These are phyloP conservation scores for Cavia aperea DNA, from an alignment of 2,113 vertebrate species.

Conservation along the genomic window DNA sequence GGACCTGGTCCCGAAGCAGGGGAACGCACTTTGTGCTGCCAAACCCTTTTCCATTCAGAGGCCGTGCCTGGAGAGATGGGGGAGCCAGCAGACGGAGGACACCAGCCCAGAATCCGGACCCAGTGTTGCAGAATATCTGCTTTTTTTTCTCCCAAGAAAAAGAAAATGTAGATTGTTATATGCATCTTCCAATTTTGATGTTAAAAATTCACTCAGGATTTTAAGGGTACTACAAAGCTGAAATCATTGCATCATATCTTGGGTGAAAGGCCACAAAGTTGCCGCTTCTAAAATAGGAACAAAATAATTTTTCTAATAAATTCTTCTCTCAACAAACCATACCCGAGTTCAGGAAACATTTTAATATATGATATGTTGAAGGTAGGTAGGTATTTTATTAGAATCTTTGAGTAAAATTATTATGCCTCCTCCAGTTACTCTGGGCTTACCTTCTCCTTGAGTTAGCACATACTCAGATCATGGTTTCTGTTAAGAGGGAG, in stretches of 20 bases:
- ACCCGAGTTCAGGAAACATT: background rate
- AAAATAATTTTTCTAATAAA: background rate
- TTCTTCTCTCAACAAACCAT: background rate
- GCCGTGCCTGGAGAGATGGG: no score
- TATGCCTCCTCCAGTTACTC: background rate
- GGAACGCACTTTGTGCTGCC: background rate
- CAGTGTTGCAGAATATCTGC: background rate
- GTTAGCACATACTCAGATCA: background rate
- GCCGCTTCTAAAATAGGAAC: background rate
- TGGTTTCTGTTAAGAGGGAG: background rate
- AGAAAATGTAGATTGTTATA: background rate
- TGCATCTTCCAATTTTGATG: background rate
- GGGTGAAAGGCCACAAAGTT: background rate
- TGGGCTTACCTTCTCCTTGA: background rate
- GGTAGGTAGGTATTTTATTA: background rate
- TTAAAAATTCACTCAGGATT: background rate
- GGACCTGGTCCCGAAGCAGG: background rate
- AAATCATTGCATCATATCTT: background rate
- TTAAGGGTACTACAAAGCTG: background rate
- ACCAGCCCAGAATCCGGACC: background rate
- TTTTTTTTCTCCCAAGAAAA: background rate
- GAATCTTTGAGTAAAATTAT: background rate
- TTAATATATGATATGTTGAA: background rate
- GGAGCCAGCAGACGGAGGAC: background rate
- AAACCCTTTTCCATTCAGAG: background rate